Percentiles rank a stretch among this genome's conserved stretches.
Conservation (phyloP, 1,140 invertebrate genomes). For the Orius insidiosus region DNA sequence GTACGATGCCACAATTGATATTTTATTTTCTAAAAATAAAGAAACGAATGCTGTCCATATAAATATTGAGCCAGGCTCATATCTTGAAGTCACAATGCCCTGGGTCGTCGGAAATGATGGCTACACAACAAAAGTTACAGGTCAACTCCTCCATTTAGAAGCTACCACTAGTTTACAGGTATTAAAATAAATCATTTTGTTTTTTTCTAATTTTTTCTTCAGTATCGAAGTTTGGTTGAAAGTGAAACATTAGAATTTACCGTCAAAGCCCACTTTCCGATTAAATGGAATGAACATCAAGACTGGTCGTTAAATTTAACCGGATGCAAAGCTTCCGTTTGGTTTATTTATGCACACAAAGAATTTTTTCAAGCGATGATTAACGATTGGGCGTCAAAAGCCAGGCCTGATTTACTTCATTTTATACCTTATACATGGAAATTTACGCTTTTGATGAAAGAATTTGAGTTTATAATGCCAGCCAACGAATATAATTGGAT, state of each 20-base stretch:
- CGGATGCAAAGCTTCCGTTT: slow-evolving; percentile 82
- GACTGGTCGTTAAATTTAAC: slow-evolving; percentile 79
- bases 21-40: slow-evolving; percentile 89
- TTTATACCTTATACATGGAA: slow-evolving; percentile 97
- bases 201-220: too few species aligned
- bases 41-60: slow-evolving; percentile 93
- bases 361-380: slow-evolving; percentile 89
- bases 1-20: slow-evolving; percentile 83
- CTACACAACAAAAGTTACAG: slow-evolving; percentile 77
- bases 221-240: slow-evolving; percentile 74
- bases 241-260: slow-evolving; percentile 90
- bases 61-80: slow-evolving; percentile 82
- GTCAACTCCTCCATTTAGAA: slow-evolving; percentile 82
- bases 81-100: slow-evolving; percentile 87
- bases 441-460: slow-evolving; percentile 76
- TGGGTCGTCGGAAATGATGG: slow-evolving; percentile 75
- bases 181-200: too few species aligned
- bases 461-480: slow-evolving; percentile 87
- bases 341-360: slow-evolving; percentile 86
- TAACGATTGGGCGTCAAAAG: slow-evolving; percentile 89
- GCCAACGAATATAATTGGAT: slow-evolving; percentile 99
- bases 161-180: slow-evolving; percentile 79
- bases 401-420: slow-evolving; percentile 73
- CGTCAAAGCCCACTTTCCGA: slow-evolving; percentile 67
- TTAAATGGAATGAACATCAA: slow-evolving; percentile 88